Evolutionary conservation across 2,113 vertebrate species (phyloP), one percentile per base, ranked within the genome.

Genomic region (Caloenas nicobarica): DNA sequence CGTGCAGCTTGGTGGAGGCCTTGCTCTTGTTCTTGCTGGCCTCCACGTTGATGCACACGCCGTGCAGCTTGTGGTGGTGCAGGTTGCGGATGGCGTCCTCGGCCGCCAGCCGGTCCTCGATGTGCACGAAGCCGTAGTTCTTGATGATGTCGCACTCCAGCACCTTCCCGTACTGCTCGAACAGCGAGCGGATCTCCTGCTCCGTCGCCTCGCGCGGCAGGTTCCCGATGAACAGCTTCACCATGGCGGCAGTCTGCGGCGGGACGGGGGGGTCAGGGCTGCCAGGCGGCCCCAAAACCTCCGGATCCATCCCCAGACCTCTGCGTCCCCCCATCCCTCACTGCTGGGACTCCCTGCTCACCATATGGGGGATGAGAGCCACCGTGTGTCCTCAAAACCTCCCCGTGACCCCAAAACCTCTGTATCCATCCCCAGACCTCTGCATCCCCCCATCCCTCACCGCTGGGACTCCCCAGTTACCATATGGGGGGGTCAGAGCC

Each of bases 201-300:
- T 99, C 98, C 21, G 99, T 99, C 1, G 99, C 99, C 96, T 99
- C 98, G 34, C 98, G 97, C 24, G 99, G 98, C 95, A 99, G 98
- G 96, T 99, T 99, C n/a, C 99, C 99, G 3, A 99, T 98, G 95
- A 99, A 99, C 83, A 99, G 98, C 97, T 99, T 99, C 97, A 99
- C 99, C 99, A 99, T 99, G n/a, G n/a, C 15, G 42, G 42, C 42
- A 15, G 16, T 16, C 42, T 44, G 42, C 42, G 42, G 42, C 42
- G 42, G 42, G 42, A 44, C 42, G 11, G 38, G 38, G 38, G 38
- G 38, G 38, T 40, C 38, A 40, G 38, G 11, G 38, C 38, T 40
- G 38, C 38, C 38, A n/a, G n/a, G n/a, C n/a, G n/a, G n/a, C n/a
- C n/a, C n/a, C n/a, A n/a, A n/a, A n/a, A n/a, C n/a, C n/a, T n/a